These are phyloP conservation scores for Bombus cullumanus DNA, from an alignment of 1,140 invertebrate genomes.

Conservation along the genomic window DNA sequence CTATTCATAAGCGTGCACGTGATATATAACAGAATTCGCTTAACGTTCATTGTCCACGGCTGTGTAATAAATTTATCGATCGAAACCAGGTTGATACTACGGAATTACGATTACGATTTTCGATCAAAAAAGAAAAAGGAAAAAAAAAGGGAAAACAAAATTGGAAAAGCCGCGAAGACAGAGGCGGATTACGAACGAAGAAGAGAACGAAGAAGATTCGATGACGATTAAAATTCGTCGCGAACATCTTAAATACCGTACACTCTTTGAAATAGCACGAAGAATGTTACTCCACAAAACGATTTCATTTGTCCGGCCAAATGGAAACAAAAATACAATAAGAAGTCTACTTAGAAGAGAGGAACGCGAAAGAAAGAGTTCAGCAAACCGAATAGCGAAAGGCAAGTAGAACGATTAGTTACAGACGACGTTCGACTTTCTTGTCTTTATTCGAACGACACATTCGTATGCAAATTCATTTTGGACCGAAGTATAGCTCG, in stretches of 20 bases:
- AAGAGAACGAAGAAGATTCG: no score
- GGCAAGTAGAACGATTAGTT: conserved; percentile 73
- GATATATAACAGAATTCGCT: no score
- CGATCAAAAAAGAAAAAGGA: fast-evolving
- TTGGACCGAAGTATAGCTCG: conserved; percentile 36
- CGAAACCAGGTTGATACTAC: no score
- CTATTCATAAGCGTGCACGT: background rate
- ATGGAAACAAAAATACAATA: conserved; percentile 15
- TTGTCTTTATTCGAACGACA: conserved; percentile 62
- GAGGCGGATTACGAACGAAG: no score
- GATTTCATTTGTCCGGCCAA: background rate
- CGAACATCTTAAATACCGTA: background rate
- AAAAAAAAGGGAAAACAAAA: fast-evolving
- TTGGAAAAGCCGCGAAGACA: background rate
- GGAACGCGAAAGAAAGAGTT: conserved; percentile 25
- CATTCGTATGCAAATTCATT: conserved; percentile 78
- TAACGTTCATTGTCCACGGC: no score
- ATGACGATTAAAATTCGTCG: background rate
- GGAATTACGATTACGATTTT: background rate
- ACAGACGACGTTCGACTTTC: conserved; percentile 71
- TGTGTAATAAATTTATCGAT: no score
- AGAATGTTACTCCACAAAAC: background rate
- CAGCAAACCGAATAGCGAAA: conserved; percentile 15
- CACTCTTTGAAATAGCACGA: background rate
- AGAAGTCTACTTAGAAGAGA: background rate